Evolutionary conservation across 2,888 invertebrate species (phyloP).

Genomic region (Trachelus stipa): DNA sequence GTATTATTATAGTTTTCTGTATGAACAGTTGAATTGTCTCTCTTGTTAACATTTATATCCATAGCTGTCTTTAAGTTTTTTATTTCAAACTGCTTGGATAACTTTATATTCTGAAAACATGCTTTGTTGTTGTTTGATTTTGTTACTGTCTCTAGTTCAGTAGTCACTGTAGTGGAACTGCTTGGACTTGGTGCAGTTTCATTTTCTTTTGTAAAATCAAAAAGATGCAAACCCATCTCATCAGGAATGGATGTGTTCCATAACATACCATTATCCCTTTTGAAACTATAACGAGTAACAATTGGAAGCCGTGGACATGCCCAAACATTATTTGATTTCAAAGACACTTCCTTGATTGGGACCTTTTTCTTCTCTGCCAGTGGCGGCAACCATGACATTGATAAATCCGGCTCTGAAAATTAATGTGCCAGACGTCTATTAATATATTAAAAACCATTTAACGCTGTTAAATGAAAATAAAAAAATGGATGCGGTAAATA

Average conservation of each 20-base stretch:
- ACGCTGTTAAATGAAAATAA: background rate
- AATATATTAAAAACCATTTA: background rate
- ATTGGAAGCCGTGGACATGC: constrained; percentile 55
- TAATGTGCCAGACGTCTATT: background rate
- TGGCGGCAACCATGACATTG: constrained; percentile 15
- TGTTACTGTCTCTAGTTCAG: background rate
- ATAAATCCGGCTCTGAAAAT: constrained; percentile 10
- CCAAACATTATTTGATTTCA: constrained; percentile 51
- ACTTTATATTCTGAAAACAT: background rate
- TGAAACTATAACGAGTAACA: constrained; percentile 50
- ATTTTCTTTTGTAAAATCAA: constrained; percentile 13
- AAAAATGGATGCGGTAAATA: background rate
- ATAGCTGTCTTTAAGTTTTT: constrained; percentile 18
- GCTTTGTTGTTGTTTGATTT: background rate
- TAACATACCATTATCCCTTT: constrained; percentile 34
- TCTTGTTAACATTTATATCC: constrained; percentile 23
- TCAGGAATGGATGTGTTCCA: constrained; percentile 28
- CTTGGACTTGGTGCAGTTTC: background rate
- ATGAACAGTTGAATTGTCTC: constrained; percentile 19
- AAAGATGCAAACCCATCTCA: constrained; percentile 31
- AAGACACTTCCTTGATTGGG: constrained; percentile 36
- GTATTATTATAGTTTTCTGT: constrained; percentile 39
- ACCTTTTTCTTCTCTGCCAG: constrained; percentile 35
- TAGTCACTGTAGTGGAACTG: background rate
- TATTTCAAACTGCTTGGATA: background rate